phyloP scores from a whole-genome alignment of 2,797 vertebrate genomes.

The Gouania willdenowi region DNA sequence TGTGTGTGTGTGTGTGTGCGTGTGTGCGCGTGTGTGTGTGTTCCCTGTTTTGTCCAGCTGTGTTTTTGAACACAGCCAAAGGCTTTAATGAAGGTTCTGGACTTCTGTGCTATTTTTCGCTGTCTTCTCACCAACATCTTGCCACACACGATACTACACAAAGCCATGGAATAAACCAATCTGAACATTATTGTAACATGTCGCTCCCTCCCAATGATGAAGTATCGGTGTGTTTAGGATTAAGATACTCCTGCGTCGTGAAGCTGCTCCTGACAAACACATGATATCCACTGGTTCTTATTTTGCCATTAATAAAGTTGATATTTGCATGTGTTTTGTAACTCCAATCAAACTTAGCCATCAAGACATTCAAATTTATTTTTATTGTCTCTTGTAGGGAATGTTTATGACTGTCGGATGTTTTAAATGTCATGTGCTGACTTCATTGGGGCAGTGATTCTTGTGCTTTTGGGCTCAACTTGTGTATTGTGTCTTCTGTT shows the following conservation, averaged over 20 bases:
- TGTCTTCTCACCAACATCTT: no score
- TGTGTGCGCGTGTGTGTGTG: constrained; percentile 44
- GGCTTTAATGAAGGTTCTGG: constrained; percentile 25
- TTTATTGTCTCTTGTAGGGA: constrained; percentile 4
- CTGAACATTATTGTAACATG: constrained; percentile 4
- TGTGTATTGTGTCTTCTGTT: constrained; percentile 23
- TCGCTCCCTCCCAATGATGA: constrained; percentile 3
- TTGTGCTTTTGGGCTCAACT: constrained; percentile 20
- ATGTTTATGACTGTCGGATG: constrained; percentile 9
- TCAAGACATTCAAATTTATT: no score
- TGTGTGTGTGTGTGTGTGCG: constrained; percentile 14
- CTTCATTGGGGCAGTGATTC: constrained; percentile 30
- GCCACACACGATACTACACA: constrained; percentile 7
- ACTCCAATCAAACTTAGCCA: constrained; percentile 1
- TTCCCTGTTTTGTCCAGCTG: constrained; percentile 24
- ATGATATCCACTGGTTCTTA: constrained; percentile 8
- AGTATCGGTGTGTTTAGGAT: constrained; percentile 13
- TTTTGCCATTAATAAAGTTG: constrained; percentile 19
- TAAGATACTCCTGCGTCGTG: constrained; percentile 17
- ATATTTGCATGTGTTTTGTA: constrained; percentile 53
- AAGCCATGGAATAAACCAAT: constrained; percentile 27
- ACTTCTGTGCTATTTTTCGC: constrained; percentile 16
- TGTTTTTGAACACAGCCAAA: constrained; percentile 18
- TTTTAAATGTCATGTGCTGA: constrained; percentile 9
- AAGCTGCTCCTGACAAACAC: constrained; percentile 16